These are phyloP conservation scores for Meloidogyne chitwoodi DNA, from an alignment of 1,140 invertebrate species.

Conservation along the genomic window DNA sequence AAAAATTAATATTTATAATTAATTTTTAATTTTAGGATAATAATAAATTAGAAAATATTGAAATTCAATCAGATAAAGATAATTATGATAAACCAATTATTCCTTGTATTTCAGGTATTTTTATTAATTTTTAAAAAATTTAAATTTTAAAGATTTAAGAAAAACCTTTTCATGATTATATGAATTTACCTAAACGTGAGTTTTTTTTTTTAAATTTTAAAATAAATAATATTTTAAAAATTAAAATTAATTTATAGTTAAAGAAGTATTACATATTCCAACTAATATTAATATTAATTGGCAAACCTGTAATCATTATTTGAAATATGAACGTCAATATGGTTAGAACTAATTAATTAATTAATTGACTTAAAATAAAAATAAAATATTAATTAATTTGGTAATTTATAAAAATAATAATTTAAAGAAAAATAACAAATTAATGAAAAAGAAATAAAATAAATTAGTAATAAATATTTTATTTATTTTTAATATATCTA, in stretches of 20 bases:
- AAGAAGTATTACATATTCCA: slow-evolving; percentile 6
- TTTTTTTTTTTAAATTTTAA: background rate
- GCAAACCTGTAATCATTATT: slow-evolving; percentile 20
- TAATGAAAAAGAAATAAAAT: too few relatives aligned
- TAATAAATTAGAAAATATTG: slow-evolving; percentile 32
- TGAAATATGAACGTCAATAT: slow-evolving; percentile 53
- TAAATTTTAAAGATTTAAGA: background rate
- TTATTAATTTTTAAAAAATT: background rate
- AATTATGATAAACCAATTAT: background rate
- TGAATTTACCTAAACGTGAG: slow-evolving; percentile 3
- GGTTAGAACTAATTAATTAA: background rate
- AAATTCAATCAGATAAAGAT: slow-evolving; percentile 32
- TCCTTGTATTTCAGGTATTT: background rate
- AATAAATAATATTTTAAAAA: slow-evolving; percentile 3
- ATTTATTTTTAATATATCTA: too few relatives aligned
- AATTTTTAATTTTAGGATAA: background rate
- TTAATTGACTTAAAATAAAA: too few relatives aligned
- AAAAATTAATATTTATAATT: background rate
- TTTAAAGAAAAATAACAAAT: too few relatives aligned
- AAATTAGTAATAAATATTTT: too few relatives aligned
- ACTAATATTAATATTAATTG: background rate
- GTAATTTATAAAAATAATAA: too few relatives aligned
- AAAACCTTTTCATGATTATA: background rate
- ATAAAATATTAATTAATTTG: too few relatives aligned
- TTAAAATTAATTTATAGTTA: background rate